Percentiles rank a stretch among this genome's conserved stretches.
Conservation (phyloP, 1,140 invertebrate genomes). For the Acromyrmex echinatior region DNA sequence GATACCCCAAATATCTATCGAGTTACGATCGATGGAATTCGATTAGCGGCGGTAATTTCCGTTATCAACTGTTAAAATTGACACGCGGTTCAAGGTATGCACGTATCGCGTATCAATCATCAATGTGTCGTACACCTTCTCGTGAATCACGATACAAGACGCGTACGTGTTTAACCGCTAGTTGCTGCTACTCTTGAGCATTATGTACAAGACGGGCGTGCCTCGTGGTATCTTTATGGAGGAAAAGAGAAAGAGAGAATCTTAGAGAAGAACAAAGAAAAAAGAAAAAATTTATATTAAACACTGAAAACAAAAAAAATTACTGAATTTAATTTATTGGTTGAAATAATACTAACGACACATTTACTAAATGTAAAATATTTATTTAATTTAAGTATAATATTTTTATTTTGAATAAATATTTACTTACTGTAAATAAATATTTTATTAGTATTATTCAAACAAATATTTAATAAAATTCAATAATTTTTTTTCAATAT, state of each 20-base stretch:
- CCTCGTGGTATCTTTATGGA: slow-evolving; percentile 65
- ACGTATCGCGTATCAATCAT: slow-evolving; percentile 71
- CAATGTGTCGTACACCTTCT: slow-evolving; percentile 70
- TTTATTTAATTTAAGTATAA: no score
- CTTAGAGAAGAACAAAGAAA: background rate
- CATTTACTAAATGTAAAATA: no score
- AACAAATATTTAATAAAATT: no score
- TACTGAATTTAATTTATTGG: no score
- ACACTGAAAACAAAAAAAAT: no score
- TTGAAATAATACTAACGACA: no score
- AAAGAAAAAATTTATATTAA: background rate
- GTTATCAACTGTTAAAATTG: slow-evolving; percentile 50
- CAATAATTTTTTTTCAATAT: no score
- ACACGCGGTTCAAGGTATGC: slow-evolving; percentile 15
- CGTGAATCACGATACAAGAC: slow-evolving; percentile 78
- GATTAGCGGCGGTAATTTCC: slow-evolving; percentile 40
- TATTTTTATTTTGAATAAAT: no score
- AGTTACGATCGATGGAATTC: background rate
- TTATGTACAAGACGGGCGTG: slow-evolving; percentile 68
- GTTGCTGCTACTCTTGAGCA: slow-evolving; percentile 59
- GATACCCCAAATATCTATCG: slow-evolving; percentile 5
- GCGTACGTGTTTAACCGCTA: slow-evolving; percentile 75
- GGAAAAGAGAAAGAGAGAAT: slow-evolving; percentile 47
- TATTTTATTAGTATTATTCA: no score
- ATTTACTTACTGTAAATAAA: no score